Evolutionary conservation across 2,888 invertebrate species (phyloP), one percentile per base, ranked within the genome.

Genomic region (Tenthredo distinguenda): DNA sequence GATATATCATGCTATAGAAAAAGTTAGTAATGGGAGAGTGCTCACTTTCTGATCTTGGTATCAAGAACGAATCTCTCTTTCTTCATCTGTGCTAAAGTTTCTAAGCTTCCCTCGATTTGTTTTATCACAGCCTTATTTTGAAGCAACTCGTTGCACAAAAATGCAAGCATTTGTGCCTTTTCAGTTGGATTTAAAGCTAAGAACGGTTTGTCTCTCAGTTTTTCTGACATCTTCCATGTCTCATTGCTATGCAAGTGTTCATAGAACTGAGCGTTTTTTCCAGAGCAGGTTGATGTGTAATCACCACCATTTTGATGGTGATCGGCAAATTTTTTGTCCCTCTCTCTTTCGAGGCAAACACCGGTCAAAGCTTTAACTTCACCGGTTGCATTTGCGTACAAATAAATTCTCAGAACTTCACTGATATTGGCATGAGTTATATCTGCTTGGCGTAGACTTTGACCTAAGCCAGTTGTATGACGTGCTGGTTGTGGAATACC

Each of bases 11-110:
- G n/a, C n/a, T 31, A n/a, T 34, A 84, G 43, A 55, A 55, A 7
- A 55, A 79, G 3, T 12, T 87, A 85, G 37, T 84, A 34, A 76
- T 62, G 15, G 84, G 86, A 86, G 88, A 93, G 92, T 87, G 95
- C 96, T 94, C 94, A 98, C 96, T 98, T 98, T 92, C 99, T 95
- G 76, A 99, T 96, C 94, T 98, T 98, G 91, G 98, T 98, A 91
- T 99, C 99, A 90, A 98, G 95, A 86, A 98, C 95, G 95, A 99
- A 99, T 89, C 98, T 96, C 91, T 99, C 99, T 90, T 98, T 97
- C 92, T 97, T 96, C 89, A 98, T 95, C 90, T 97, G 98, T 87
- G 97, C 97, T 87, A 98, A 97, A 84, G 96, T 97, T 88, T 99
- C 99, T 79, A 99, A 95, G 86, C 97, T 96, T 47, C 95, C 96